phyloP scores from a whole-genome alignment of 1,140 invertebrate genomes.

The Zaprionus lachaisei region DNA sequence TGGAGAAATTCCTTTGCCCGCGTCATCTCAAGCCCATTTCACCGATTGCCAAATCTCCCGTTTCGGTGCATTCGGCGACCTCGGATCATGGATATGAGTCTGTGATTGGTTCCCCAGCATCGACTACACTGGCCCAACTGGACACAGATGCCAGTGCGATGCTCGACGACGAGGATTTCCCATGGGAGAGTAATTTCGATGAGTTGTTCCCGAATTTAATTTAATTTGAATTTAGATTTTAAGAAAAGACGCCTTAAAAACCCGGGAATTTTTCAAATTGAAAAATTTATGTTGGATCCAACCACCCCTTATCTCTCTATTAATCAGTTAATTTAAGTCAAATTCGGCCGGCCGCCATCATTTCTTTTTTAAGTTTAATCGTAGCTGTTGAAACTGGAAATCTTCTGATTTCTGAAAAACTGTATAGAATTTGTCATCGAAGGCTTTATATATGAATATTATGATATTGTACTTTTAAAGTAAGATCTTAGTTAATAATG shows the following conservation, averaged over 20 bases:
- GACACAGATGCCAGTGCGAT: constrained; percentile 32
- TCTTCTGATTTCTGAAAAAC: constrained; percentile 15
- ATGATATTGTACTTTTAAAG: constrained; percentile 57
- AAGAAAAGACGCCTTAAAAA: constrained; percentile 2
- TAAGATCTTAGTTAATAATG: constrained; percentile 34
- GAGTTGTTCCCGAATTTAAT: constrained; percentile 79
- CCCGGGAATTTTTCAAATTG: constrained; percentile 61
- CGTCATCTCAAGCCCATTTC: constrained; percentile 75
- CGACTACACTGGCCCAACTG: constrained; percentile 39
- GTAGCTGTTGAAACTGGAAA: constrained; percentile 29
- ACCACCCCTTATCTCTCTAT: constrained; percentile 49
- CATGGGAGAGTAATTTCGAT: constrained; percentile 75
- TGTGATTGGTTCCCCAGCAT: constrained; percentile 85
- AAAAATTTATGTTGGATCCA: constrained; percentile 39
- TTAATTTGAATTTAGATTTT: constrained; percentile 23
- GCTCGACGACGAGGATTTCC: constrained; percentile 64
- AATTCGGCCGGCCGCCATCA: constrained; percentile 63
- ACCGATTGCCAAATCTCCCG: constrained; percentile 75
- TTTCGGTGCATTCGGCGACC: constrained; percentile 74
- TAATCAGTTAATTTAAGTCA: constrained; percentile 47
- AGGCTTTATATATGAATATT: constrained; percentile 53
- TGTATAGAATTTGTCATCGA: constrained; percentile 69
- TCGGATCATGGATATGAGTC: constrained; percentile 88
- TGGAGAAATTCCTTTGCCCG: constrained; percentile 77
- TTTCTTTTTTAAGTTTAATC: constrained; percentile 52